phyloP scores from a whole-genome alignment of 2,797 vertebrate genomes.

The Protonibea diacanthus region DNA sequence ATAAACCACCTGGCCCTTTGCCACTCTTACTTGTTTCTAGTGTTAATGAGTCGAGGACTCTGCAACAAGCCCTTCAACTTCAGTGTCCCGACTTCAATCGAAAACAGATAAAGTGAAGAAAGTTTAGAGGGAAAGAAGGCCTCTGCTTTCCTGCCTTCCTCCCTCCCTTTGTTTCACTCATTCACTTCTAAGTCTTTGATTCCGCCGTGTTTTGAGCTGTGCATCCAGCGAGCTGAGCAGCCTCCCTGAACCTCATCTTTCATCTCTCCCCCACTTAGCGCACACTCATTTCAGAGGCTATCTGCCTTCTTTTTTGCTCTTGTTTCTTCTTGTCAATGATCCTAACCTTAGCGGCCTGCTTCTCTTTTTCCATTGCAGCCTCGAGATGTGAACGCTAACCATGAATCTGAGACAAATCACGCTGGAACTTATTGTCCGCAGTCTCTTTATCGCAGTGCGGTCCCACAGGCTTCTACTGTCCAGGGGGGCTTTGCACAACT shows the following conservation, averaged over 20 bases:
- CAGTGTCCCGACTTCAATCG: slow-evolving; percentile 25
- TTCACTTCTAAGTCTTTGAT: slow-evolving; percentile 54
- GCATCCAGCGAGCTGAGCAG: slow-evolving; percentile 41
- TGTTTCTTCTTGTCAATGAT: slow-evolving; percentile 25
- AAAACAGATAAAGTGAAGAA: slow-evolving; percentile 25
- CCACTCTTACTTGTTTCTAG: slow-evolving; percentile 32
- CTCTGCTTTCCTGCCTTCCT: slow-evolving; percentile 22
- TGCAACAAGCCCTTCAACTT: slow-evolving; percentile 31
- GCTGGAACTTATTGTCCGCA: slow-evolving; percentile 14
- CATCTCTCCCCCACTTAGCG: slow-evolving; percentile 43
- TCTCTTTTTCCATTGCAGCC: slow-evolving; percentile 30
- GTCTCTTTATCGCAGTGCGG: background rate
- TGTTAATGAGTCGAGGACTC: slow-evolving; percentile 44
- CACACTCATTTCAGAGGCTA: slow-evolving; percentile 43
- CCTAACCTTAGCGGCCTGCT: slow-evolving; percentile 37
- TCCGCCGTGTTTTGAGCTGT: slow-evolving; percentile 42
- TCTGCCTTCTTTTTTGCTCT: slow-evolving; percentile 23
- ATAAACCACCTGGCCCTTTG: slow-evolving; percentile 2
- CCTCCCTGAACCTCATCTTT: slow-evolving; percentile 53
- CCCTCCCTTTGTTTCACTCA: slow-evolving; percentile 28
- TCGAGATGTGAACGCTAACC: slow-evolving; percentile 37
- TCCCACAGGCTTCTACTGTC: slow-evolving; percentile 25
- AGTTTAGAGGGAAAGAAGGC: slow-evolving; percentile 18
- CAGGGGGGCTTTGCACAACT: slow-evolving; percentile 45
- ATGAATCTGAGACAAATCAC: slow-evolving; percentile 41